These are phyloP conservation scores for Penaeus japonicus DNA, from an alignment of 1,140 invertebrate species.

Conservation along the genomic window DNA sequence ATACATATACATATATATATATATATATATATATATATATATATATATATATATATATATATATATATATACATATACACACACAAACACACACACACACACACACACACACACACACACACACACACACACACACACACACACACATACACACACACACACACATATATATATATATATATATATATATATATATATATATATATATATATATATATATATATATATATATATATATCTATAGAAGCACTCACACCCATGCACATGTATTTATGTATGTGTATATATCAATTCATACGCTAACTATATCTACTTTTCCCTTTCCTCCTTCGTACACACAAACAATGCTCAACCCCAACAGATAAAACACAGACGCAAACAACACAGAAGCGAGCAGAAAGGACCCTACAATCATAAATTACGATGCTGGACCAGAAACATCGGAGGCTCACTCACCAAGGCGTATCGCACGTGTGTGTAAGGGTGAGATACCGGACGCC, in stretches of 20 bases:
- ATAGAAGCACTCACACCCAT: too few relatives aligned
- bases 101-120: not conserved
- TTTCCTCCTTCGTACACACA: too few relatives aligned
- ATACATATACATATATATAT: too few relatives aligned
- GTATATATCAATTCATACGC: not conserved
- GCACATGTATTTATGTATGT: not conserved
- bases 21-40: too few relatives aligned
- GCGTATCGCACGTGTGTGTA: conserved; percentile 67
- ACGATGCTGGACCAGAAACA: not conserved
- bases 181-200: not conserved
- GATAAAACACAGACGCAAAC: not conserved
- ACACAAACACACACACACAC: not conserved
- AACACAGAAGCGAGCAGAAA: not conserved
- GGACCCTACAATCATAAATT: too few relatives aligned
- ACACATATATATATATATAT: not conserved
- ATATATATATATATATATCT: too few relatives aligned
- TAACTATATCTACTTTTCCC: too few relatives aligned
- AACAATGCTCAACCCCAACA: not conserved
- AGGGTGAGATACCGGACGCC: conserved; percentile 65
- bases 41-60: too few relatives aligned
- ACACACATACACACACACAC: not conserved
- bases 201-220: too few relatives aligned
- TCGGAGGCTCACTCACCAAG: conserved; percentile 61
- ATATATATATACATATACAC: not conserved
- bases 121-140: not conserved